Base-by-base conservation (phyloP, 2,888 invertebrate species). In the Aquatica leii region DNA sequence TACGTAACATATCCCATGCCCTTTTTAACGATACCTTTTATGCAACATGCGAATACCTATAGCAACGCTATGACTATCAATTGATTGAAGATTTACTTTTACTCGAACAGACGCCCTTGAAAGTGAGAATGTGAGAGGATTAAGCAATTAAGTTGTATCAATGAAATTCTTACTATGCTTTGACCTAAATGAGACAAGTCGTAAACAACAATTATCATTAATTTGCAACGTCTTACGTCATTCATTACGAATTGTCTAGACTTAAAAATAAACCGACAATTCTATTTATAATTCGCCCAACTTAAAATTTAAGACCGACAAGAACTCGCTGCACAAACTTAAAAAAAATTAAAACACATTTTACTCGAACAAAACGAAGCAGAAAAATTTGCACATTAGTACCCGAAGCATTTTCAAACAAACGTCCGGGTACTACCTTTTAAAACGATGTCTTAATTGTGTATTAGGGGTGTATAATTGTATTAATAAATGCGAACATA, bases 1-100 rank as follows among this genome's bases (percentile, higher is more conserved):
- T 12, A 48, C 40, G 60, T 62, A 48, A 20, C 50, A 60, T 53
- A 34, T n/a, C 20, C 50, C 24, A 60, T 52, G 48, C 53, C 37
- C 24, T 37, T 31, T 50, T 35, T 34, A 56, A 49, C 46, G 18
- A 57, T 12, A 48, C 57, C 14, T 24, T 24, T 24, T 24, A 24
- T 24, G 24, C 24, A 6, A 24, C 2, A 24, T 24, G 24, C 24
- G 24, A 24, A 6, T 24, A 24, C 24, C 24, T 24, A 24, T 6
- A 12, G n/a, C n/a, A 34, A 20, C n/a, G 34, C 43, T 46, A 46
- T 55, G 35, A 48, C 46, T 48, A 49, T 20, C 56, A 49, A 56
- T 48, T 48, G 48, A 18, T n/a, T 46, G 48, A 9, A n/a, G n/a
- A n/a, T n/a, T n/a, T n/a, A n/a, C n/a, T n/a, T 24, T 24, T 24